phyloP scores from a whole-genome alignment of 2,888 invertebrate genomes.

The Seladonia tumulorum region DNA sequence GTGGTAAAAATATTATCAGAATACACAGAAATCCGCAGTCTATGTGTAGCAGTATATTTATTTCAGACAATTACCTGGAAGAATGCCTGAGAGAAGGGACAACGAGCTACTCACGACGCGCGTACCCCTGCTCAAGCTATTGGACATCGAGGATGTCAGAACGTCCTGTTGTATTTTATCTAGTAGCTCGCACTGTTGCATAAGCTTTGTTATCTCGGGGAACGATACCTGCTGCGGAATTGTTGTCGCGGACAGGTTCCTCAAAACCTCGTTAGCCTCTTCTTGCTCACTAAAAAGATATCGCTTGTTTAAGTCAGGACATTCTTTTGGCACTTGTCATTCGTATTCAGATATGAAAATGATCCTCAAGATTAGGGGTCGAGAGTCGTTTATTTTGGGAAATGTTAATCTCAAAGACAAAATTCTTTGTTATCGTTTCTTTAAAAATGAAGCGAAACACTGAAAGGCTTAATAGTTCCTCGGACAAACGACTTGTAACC shows the following conservation, averaged over 20 bases:
- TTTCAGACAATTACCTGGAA: conserved; percentile 89
- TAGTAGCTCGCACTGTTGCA: conserved; percentile 92
- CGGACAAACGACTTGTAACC: too few species aligned
- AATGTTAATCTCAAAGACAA: too few species aligned
- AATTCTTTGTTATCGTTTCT: too few species aligned
- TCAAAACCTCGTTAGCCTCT: conserved; percentile 88
- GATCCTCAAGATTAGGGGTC: too few species aligned
- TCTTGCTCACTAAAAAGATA: conserved; percentile 88
- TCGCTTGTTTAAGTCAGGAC: neutral
- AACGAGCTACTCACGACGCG: conserved; percentile 88
- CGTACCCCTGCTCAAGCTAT: conserved; percentile 70
- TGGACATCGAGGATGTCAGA: conserved; percentile 45
- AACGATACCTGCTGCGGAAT: conserved; percentile 89
- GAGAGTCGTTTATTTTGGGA: too few species aligned
- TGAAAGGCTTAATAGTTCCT: too few species aligned
- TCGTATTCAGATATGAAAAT: neutral
- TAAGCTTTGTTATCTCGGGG: conserved; percentile 91
- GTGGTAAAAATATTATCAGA: neutral
- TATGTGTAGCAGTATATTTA: neutral
- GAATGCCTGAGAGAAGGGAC: conserved; percentile 91
- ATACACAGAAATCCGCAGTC: neutral
- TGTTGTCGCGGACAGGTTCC: conserved; percentile 87
- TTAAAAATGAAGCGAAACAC: too few species aligned
- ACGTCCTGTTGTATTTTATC: conserved; percentile 80
- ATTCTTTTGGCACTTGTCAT: neutral